A percentile compares a stretch with the other conserved stretches of the same genome.
phyloP scores from a whole-genome alignment of 2,888 invertebrate genomes.

The Seira sanloemensis region DNA sequence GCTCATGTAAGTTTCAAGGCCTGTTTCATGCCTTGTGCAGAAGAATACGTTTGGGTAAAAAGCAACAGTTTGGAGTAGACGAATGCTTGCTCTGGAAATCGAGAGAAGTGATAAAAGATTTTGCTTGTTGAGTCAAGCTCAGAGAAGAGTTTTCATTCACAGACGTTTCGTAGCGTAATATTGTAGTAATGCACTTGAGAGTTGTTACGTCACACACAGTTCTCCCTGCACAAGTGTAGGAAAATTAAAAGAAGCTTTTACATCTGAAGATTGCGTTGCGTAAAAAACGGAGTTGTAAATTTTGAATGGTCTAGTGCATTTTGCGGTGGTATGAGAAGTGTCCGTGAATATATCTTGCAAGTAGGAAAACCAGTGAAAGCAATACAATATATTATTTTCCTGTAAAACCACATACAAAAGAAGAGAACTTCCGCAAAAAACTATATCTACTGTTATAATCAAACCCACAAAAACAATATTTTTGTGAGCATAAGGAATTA shows the following conservation, averaged over 20 bases:
- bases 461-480: background rate
- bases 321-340: background rate
- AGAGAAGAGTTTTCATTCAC: background rate
- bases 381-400: background rate
- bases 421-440: background rate
- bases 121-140: background rate
- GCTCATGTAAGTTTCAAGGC: background rate
- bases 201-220: background rate
- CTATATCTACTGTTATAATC: background rate
- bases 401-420: background rate
- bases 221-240: background rate
- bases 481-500: too few relatives aligned
- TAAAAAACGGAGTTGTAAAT: background rate
- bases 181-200: background rate
- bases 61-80: background rate
- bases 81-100: background rate
- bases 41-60: background rate
- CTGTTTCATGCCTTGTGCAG: background rate
- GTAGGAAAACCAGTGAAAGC: background rate
- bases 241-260: background rate
- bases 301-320: background rate
- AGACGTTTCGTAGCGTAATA: background rate
- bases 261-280: background rate
- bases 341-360: background rate
- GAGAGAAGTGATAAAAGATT: background rate